Evolutionary conservation across 2,888 invertebrate genomes (phyloP).

Genomic region (Coleophora flavipennella): DNA sequence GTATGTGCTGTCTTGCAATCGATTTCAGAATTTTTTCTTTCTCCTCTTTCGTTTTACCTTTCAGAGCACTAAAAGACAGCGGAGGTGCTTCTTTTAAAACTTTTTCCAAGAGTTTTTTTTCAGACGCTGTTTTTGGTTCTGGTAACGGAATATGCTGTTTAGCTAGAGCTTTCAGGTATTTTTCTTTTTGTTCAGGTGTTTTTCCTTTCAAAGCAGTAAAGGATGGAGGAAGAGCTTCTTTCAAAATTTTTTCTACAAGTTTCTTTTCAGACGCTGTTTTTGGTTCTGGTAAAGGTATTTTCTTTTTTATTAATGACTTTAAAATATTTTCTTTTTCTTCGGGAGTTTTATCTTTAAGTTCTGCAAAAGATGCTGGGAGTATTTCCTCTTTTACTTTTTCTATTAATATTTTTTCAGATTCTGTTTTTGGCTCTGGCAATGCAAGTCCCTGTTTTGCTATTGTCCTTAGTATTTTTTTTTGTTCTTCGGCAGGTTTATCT

Average conservation of each 20-base stretch:
- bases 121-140: constrained; percentile 21
- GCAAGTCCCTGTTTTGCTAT: constrained; percentile 22
- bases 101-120: constrained; percentile 20
- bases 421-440: constrained; percentile 20
- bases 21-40: constrained; percentile 12
- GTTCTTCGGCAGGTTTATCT: not conserved
- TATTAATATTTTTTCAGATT: constrained; percentile 23
- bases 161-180: constrained; percentile 19
- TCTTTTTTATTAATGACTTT: constrained; percentile 9
- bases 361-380: not conserved
- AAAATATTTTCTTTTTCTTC: constrained; percentile 12
- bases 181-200: constrained; percentile 24
- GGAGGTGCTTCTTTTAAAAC: not conserved
- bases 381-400: constrained; percentile 8
- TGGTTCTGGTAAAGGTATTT: too few relatives aligned
- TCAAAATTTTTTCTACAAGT: too few relatives aligned
- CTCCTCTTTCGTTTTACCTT: constrained; percentile 3
- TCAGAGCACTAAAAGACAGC: too few relatives aligned
- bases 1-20: constrained; percentile 6
- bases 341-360: not conserved
- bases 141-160: constrained; percentile 22
- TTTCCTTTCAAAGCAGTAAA: constrained; percentile 25
- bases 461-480: constrained; percentile 15
- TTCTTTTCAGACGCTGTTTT: not conserved
- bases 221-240: constrained; percentile 16